phyloP scores from a whole-genome alignment of 2,113 vertebrate species.

The Ornithorhynchus anatinus region DNA sequence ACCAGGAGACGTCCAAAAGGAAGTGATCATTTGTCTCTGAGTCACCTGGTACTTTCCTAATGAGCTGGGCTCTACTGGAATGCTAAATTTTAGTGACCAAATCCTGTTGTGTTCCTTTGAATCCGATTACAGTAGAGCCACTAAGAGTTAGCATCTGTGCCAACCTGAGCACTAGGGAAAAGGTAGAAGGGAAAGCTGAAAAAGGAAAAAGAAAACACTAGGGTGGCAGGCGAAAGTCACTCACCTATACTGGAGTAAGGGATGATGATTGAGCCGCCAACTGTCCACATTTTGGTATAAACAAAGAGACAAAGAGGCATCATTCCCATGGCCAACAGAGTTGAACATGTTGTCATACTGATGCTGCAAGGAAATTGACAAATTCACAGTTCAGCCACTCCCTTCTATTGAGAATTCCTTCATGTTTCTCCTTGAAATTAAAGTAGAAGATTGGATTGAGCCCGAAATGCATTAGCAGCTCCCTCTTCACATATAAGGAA shows the following conservation, averaged over 20 bases:
- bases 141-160: too few species aligned
- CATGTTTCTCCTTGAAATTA: not conserved
- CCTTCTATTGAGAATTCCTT: not conserved
- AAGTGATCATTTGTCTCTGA: too few species aligned
- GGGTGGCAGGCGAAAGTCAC: not conserved
- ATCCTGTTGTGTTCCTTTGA: too few species aligned
- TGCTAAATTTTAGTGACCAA: too few species aligned
- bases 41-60: too few species aligned
- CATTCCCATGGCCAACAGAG: conserved; percentile 92
- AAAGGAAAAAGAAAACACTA: not conserved
- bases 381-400: not conserved
- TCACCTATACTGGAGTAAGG: conserved; percentile 92
- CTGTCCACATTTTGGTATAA: conserved; percentile 88
- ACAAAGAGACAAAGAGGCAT: conserved; percentile 93
- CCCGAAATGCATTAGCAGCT: not conserved
- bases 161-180: not conserved
- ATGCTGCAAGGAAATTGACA: conserved; percentile 75
- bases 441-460: not conserved
- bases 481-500: not conserved
- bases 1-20: too few species aligned
- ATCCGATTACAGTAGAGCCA: too few species aligned
- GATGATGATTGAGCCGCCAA: conserved; percentile 76
- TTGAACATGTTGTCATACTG: conserved; percentile 97
- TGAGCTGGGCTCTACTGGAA: too few species aligned
- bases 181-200: not conserved